Base-by-base conservation (phyloP, 2,888 invertebrate species). In the Aproaerema taeniolella region DNA sequence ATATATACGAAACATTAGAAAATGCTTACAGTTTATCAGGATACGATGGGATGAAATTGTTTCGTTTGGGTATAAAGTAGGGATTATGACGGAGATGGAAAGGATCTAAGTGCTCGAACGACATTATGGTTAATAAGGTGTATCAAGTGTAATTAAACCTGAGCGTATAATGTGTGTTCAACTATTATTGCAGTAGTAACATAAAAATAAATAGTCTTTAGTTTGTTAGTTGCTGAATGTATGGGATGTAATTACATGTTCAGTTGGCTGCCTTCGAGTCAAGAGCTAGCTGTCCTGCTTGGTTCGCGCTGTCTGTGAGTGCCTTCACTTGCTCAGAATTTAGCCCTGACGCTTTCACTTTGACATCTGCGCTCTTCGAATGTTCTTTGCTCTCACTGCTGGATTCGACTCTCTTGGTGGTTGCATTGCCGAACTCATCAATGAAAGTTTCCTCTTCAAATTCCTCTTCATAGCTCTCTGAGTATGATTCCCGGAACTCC, bases 351-450 rank as follows among this genome's bases (percentile, higher is more conserved):
- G 87, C 87, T 48, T 87, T 87, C 3, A 87, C 87, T 60, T 76
- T 53, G 2, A 87, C 87, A 45, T 87, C 86, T 16, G 87, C 87
- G 42, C 85, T 86, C 53, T 72, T 80, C 25, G 81, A 76, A 49
- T 86, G 86, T 53, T 87, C 83, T 46, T 81, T 80, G 58, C 85
- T 87, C 55, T 87, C 86, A 42, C 80, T 82, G 57, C 87, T 87
- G 1, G 86, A 77, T 46, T 87, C 87, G 5, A 76, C 61, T 35
- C 83, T 68, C 15, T 83, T 85, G 5, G 87, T 86, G 3, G 85
- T 83, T 38, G 66, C 73, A 42, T 87, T 87, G 42, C 87, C 87
- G 26, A 55, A 65, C 44, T 85, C 61, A 50, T 87, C 87, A 12
- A 67, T 87, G 43, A 77, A 79, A 10, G 85, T 87, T 52, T 87